phyloP scores from a whole-genome alignment of 1,140 invertebrate species.

The Cryptotermes secundus region DNA sequence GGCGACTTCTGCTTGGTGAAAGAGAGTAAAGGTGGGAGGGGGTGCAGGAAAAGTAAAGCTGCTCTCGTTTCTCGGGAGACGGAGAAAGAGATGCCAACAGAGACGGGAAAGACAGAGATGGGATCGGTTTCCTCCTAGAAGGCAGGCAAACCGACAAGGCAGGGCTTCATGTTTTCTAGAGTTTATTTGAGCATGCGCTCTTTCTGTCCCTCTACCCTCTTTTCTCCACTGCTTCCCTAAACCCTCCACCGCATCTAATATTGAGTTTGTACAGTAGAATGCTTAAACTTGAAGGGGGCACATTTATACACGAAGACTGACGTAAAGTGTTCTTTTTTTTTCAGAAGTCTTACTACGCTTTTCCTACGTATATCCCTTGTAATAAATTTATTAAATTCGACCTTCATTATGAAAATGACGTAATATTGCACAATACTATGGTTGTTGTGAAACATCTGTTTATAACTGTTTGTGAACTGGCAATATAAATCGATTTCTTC shows the following conservation, averaged over 20 bases:
- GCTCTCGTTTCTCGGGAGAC: slow-evolving; percentile 3
- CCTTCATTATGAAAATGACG: too few relatives aligned
- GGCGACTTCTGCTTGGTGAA: not conserved
- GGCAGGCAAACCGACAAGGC: slow-evolving; percentile 18
- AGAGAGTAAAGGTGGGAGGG: not conserved
- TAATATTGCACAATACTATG: too few relatives aligned
- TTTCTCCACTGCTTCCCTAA: not conserved
- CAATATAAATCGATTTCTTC: not conserved
- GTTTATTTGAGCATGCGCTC: slow-evolving; percentile 29
- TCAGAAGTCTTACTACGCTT: not conserved
- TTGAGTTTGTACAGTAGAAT: slow-evolving; percentile 29
- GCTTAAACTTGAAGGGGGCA: not conserved
- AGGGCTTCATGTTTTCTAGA: slow-evolving; percentile 28
- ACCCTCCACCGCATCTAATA: slow-evolving; percentile 21
- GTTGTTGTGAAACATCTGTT: too few relatives aligned
- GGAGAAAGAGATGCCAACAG: not conserved
- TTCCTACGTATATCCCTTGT: too few relatives aligned
- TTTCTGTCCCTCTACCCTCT: slow-evolving; percentile 15
- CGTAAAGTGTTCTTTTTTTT: not conserved
- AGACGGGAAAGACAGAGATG: not conserved
- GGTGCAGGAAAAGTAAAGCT: not conserved
- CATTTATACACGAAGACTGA: not conserved
- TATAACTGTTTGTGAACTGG: not conserved
- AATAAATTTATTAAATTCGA: too few relatives aligned
- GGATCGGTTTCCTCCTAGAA: slow-evolving; percentile 9